These are phyloP conservation scores for Mythimna loreyi DNA, from an alignment of 2,888 invertebrate genomes.

Conservation along the genomic window DNA sequence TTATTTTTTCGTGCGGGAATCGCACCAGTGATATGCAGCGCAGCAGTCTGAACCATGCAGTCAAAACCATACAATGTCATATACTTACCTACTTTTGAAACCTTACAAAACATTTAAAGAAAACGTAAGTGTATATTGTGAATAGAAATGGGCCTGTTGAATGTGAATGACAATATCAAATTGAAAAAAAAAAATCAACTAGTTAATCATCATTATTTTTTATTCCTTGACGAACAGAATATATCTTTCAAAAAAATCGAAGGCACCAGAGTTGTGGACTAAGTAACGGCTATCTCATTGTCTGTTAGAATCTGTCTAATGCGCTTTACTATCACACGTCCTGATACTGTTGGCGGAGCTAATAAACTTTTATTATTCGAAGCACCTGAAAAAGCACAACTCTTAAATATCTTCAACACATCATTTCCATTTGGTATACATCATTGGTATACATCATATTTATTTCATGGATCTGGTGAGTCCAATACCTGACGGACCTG, in stretches of 20 bases:
- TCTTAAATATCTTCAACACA: slow-evolving; percentile 42
- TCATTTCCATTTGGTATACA: slow-evolving; percentile 10
- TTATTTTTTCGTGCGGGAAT: too few relatives aligned
- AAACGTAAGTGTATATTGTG: too few relatives aligned
- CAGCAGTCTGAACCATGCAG: too few relatives aligned
- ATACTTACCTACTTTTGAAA: too few relatives aligned
- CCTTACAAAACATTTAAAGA: too few relatives aligned
- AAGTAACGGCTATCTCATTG: slow-evolving; percentile 36
- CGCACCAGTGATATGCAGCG: too few relatives aligned
- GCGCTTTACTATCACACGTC: slow-evolving; percentile 35
- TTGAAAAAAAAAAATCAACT: slow-evolving; percentile 10
- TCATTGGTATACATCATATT: too few relatives aligned
- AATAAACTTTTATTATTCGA: slow-evolving; percentile 19
- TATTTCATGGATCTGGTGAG: slow-evolving; percentile 39
- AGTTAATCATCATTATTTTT: neutral
- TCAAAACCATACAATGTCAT: too few relatives aligned
- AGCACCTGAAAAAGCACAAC: slow-evolving; percentile 59
- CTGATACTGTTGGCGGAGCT: slow-evolving; percentile 32
- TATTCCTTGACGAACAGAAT: slow-evolving; percentile 1
- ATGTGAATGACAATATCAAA: too few relatives aligned
- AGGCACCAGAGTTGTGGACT: slow-evolving; percentile 3
- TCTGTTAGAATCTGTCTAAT: slow-evolving; percentile 37
- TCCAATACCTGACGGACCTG: slow-evolving; percentile 58
- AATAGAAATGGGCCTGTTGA: too few relatives aligned
- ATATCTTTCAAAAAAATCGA: neutral